phyloP scores from a whole-genome alignment of 2,797 vertebrate species.

The Podarcis lilfordi region DNA sequence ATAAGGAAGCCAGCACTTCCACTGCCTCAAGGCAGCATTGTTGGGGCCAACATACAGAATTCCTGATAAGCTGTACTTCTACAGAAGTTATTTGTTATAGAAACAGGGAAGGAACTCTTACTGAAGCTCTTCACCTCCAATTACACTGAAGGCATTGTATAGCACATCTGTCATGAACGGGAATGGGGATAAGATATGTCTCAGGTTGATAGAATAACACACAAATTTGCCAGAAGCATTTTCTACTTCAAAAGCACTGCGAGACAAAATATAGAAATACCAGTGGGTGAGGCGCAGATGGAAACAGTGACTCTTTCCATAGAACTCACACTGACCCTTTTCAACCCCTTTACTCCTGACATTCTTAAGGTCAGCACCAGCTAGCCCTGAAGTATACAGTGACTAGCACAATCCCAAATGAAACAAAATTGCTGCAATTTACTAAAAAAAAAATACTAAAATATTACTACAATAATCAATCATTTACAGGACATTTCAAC shows the following conservation, averaged over 20 bases:
- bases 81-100: slow-evolving; percentile 18
- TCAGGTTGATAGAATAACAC: background rate
- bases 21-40: slow-evolving; percentile 36
- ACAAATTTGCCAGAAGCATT: background rate
- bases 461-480: background rate
- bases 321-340: background rate
- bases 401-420: background rate
- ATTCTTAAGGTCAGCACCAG: background rate
- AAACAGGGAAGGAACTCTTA: background rate
- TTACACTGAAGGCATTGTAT: slow-evolving; percentile 20
- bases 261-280: background rate
- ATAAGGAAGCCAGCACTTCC: slow-evolving; percentile 47
- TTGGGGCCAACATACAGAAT: slow-evolving; percentile 17
- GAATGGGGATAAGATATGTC: slow-evolving; percentile 10
- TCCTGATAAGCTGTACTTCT: background rate
- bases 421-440: background rate
- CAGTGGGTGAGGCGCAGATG: background rate
- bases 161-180: background rate
- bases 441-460: background rate
- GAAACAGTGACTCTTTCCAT: background rate
- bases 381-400: background rate
- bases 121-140: slow-evolving; percentile 21
- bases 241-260: background rate
- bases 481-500: no score
- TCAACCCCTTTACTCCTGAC: accelerated